phyloP scores from a whole-genome alignment of 2,113 vertebrate genomes.

The Dromaius novaehollandiae region DNA sequence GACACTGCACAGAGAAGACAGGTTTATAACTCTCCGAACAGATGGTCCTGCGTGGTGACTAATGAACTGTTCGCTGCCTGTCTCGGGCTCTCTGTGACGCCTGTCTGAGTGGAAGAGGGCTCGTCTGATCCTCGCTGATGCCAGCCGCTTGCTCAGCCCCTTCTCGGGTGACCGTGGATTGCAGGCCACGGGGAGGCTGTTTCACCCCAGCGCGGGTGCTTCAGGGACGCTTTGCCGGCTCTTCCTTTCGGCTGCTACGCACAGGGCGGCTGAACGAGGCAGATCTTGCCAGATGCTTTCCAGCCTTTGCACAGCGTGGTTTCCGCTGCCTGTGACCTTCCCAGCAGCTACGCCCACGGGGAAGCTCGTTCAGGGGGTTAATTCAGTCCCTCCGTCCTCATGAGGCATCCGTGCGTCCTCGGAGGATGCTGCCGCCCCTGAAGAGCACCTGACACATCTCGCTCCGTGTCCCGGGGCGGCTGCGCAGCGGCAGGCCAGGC shows the following conservation, averaged over 20 bases:
- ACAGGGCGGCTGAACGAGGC: background rate
- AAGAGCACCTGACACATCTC: background rate
- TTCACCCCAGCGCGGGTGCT: background rate
- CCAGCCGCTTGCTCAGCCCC: background rate
- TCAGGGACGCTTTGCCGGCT: background rate
- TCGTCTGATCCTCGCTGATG: accelerated
- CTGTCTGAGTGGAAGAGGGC: background rate
- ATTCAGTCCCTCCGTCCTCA: background rate
- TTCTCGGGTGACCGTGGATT: background rate
- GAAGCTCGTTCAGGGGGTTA: background rate
- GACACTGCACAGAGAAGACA: background rate
- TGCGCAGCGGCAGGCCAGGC: too few species aligned
- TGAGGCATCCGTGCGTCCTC: background rate
- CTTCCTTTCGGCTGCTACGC: background rate
- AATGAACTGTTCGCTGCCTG: background rate
- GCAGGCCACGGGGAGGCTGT: background rate
- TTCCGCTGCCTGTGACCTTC: conserved; percentile 39
- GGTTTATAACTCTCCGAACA: conserved; percentile 1
- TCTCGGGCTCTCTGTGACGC: background rate
- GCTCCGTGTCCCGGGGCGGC: accelerated
- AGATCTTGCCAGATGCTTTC: background rate
- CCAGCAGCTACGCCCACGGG: background rate
- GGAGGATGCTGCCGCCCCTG: background rate
- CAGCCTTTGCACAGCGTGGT: background rate
- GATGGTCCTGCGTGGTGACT: background rate